Evolutionary conservation across 1,140 invertebrate species (phyloP).

Genomic region (Drosophila chauvacae): DNA sequence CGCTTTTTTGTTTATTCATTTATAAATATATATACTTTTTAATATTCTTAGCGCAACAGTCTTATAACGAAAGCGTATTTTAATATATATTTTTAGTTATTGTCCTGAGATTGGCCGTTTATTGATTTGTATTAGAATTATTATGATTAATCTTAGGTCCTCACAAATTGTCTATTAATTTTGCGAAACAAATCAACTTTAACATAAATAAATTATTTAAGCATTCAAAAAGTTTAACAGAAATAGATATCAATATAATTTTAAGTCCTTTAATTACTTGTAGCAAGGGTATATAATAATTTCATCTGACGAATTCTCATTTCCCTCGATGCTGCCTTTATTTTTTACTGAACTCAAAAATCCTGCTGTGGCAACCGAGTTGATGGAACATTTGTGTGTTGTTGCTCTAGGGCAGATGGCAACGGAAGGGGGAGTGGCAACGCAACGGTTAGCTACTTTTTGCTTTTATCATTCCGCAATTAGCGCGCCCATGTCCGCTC

Average conservation of each 20-base stretch:
- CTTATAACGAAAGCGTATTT: too few relatives aligned
- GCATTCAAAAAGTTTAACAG: too few relatives aligned
- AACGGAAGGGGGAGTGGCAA: conserved; percentile 4
- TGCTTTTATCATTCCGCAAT: conserved; percentile 79
- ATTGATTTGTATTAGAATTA: too few relatives aligned
- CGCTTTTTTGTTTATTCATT: too few relatives aligned
- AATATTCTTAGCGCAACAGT: too few relatives aligned
- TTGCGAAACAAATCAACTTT: too few relatives aligned
- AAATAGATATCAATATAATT: not conserved
- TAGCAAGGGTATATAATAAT: not conserved
- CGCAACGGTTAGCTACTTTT: conserved; percentile 48
- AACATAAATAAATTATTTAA: too few relatives aligned
- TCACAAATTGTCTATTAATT: too few relatives aligned
- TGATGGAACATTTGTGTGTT: conserved; percentile 54
- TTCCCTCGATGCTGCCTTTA: not conserved
- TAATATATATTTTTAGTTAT: too few relatives aligned
- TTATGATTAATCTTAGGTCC: too few relatives aligned
- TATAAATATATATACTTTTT: too few relatives aligned
- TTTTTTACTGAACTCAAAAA: conserved; percentile 41
- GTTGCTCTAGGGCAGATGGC: conserved; percentile 26
- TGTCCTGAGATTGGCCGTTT: too few relatives aligned
- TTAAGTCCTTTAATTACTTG: fast-evolving
- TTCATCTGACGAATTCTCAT: not conserved
- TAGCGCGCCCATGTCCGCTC: conserved; percentile 70
- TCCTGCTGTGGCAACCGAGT: conserved; percentile 48